Percentiles rank a stretch among this genome's conserved stretches.
These are phyloP conservation scores for Epistrophe grossulariae DNA, from an alignment of 2,888 invertebrate genomes.

Conservation along the genomic window DNA sequence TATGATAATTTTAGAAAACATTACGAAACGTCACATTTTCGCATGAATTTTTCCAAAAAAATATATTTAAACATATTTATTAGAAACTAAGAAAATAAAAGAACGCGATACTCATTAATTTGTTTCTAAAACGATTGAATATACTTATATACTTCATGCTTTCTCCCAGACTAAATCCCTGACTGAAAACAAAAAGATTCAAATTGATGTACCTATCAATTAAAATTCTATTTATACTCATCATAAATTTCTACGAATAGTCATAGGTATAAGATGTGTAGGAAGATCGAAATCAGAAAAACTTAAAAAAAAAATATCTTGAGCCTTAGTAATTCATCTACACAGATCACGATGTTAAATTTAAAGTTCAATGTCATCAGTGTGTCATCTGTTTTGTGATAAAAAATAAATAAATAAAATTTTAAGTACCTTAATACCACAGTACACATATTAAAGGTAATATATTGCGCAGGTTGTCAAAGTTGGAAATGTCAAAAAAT, in stretches of 20 bases:
- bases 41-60: too few relatives aligned
- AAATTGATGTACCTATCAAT: background rate
- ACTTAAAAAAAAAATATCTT: background rate
- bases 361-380: constrained; percentile 12
- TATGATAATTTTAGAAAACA: too few relatives aligned
- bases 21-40: too few relatives aligned
- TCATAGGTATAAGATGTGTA: background rate
- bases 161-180: background rate
- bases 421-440: too few relatives aligned
- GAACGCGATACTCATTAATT: too few relatives aligned
- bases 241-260: background rate
- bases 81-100: too few relatives aligned
- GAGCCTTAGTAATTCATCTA: background rate
- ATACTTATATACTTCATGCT: too few relatives aligned
- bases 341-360: background rate
- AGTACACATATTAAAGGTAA: too few relatives aligned
- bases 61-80: too few relatives aligned
- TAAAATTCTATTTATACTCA: background rate
- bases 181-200: background rate
- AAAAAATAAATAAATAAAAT: background rate
- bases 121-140: too few relatives aligned
- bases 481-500: too few relatives aligned
- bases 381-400: background rate
- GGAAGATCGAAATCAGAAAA: constrained; percentile 1
- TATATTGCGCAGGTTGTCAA: too few relatives aligned